A percentile compares a stretch with the other conserved stretches of the same genome.
Evolutionary conservation across 2,797 vertebrate genomes (phyloP).

Genomic region (Enteromius unitaeniatus): DNA sequence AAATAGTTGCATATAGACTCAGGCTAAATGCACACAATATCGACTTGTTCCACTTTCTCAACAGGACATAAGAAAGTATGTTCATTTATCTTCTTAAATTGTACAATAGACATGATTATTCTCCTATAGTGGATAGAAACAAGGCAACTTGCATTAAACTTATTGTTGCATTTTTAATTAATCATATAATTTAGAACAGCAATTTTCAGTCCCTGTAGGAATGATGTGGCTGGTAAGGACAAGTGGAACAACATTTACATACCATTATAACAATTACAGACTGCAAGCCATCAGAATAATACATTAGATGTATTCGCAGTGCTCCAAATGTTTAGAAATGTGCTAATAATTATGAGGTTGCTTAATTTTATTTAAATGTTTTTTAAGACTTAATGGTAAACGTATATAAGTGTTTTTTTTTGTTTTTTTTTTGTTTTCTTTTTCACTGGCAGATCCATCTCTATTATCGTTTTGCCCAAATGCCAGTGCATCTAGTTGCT

Average conservation of each 20-base stretch:
- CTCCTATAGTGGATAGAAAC: background rate
- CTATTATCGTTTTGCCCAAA: background rate
- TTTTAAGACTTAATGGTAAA: background rate
- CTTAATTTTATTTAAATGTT: background rate
- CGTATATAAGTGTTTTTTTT: background rate
- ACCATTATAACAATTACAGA: conserved; percentile 4
- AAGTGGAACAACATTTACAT: conserved; percentile 3
- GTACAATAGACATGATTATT: background rate
- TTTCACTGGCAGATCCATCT: background rate
- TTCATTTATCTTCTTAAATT: background rate
- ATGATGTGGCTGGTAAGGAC: conserved; percentile 1
- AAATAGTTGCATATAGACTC: background rate
- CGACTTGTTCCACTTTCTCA: background rate
- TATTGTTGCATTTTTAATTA: background rate
- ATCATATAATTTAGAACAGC: background rate
- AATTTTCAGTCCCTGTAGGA: background rate
- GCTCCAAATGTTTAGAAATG: background rate
- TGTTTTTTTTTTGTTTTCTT: no score
- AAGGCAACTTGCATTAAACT: background rate
- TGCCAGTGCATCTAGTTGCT: background rate
- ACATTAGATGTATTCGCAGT: background rate
- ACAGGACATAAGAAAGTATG: background rate
- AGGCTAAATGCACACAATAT: background rate
- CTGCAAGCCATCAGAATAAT: background rate
- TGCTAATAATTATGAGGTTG: background rate